Evolutionary conservation across 1,140 invertebrate genomes (phyloP), one percentile per base, ranked within the genome.

Genomic region (Lepidostoma basale): DNA sequence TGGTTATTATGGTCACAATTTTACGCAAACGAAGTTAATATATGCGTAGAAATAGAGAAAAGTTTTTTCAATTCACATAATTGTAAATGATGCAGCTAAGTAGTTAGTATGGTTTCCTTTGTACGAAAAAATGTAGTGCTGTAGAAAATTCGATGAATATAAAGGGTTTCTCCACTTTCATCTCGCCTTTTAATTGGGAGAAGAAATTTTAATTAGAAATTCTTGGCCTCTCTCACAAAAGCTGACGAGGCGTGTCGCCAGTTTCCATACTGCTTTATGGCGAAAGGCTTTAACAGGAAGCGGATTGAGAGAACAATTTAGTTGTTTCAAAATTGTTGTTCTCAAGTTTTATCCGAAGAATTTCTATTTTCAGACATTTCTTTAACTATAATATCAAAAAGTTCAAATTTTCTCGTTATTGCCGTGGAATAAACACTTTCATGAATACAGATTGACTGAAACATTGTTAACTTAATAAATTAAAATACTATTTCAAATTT

Each of bases 191-290:
- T 40, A 60, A 60, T 42, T 60, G 22, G 39, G 42, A 40, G 22
- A 3, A 56, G 52, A 56, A 56, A 56, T 56, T 18, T 56, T 56
- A 56, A 60, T 42, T 22, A 23, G 20, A 60, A 60, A 60, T 60
- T 26, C 23, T 40, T 40, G n/a, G 33, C 30, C 22, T 16, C 3
- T 10, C 12, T 60, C 22, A 23, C n/a, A 42, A 14, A 60, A 28
- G 23, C 33, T 59, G 54, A 39, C 54, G 18, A 12, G 20, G 49
- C 49, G 25, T 28, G 49, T 54, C 14, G 12, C 14, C 52, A n/a
- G 10, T 25, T 28, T 25, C 22, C 12, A 5, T 28, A n/a, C n/a
- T n/a, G n/a, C 5, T 49, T 49, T n/a, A 49, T n/a, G 23, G 45
- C 12, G 1, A n/a, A 49, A 49, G 23, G 23, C 45, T 25, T 10